These are phyloP conservation scores for Trypoxylon attenuatum DNA, from an alignment of 2,888 invertebrate species.

Conservation along the genomic window DNA sequence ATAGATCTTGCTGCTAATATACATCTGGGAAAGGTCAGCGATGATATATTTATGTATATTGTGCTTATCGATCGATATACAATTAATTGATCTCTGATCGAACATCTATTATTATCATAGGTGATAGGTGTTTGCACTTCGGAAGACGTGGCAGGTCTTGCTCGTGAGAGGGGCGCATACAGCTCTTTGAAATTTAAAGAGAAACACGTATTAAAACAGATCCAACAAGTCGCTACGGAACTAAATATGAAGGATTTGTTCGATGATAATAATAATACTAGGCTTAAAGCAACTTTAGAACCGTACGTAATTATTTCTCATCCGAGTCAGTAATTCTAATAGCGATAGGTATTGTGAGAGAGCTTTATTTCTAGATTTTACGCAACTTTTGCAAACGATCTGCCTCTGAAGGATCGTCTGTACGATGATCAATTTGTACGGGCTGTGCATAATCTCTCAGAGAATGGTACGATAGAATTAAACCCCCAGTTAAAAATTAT, in stretches of 20 bases:
- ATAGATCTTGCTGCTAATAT: conserved; percentile 83
- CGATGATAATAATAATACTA: conserved; percentile 80
- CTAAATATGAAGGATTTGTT: conserved; percentile 80
- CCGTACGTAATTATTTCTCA: conserved; percentile 73
- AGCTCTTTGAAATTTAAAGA: conserved; percentile 79
- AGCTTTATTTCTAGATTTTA: conserved; percentile 64
- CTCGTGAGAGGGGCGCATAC: conserved; percentile 80
- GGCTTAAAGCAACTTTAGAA: conserved; percentile 77
- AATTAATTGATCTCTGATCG: background rate
- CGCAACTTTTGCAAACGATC: conserved; percentile 61
- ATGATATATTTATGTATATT: background rate
- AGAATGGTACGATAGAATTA: conserved; percentile 67
- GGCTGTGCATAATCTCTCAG: conserved; percentile 66
- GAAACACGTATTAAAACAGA: conserved; percentile 76
- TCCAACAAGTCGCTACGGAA: conserved; percentile 77
- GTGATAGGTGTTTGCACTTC: conserved; percentile 83
- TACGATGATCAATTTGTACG: conserved; percentile 67
- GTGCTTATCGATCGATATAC: background rate
- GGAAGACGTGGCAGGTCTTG: conserved; percentile 78
- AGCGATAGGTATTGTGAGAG: too few species aligned
- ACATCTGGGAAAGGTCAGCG: conserved; percentile 79
- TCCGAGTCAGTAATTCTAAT: background rate
- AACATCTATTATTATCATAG: conserved; percentile 66
- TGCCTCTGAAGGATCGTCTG: conserved; percentile 57
- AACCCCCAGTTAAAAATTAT: background rate